Percentiles rank a stretch among this genome's conserved stretches.
These are phyloP conservation scores for Hippocampus abdominalis DNA, from an alignment of 2,113 vertebrate species.

Conservation along the genomic window DNA sequence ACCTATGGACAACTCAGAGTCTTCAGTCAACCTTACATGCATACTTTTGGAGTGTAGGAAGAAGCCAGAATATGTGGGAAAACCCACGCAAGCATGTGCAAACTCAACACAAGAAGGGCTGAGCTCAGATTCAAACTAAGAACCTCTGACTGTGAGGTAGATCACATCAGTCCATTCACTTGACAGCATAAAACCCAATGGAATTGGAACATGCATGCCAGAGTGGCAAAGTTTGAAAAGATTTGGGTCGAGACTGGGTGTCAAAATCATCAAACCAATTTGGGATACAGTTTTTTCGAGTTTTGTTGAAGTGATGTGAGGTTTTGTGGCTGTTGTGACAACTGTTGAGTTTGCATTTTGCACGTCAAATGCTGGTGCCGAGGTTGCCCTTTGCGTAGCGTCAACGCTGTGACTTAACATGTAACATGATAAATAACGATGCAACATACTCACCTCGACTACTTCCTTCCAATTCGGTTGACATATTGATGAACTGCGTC, in stretches of 20 bases:
- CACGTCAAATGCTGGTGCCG: background rate
- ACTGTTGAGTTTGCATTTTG: constrained; percentile 5
- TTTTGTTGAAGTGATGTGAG: background rate
- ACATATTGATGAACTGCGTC: constrained; percentile 54
- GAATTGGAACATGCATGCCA: background rate
- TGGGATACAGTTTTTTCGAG: background rate
- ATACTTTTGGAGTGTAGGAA: background rate
- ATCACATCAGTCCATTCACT: background rate
- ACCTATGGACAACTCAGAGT: background rate
- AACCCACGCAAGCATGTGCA: background rate
- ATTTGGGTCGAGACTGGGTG: background rate
- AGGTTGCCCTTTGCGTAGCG: background rate
- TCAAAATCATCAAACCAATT: background rate
- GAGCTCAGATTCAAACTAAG: background rate
- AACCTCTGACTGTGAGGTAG: background rate
- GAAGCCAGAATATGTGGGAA: background rate
- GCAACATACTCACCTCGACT: constrained; percentile 65
- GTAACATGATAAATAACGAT: constrained; percentile 1
- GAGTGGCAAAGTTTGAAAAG: background rate
- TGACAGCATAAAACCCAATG: background rate
- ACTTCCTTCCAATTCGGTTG: constrained; percentile 69
- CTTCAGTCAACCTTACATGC: background rate
- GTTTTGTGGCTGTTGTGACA: constrained; percentile 3
- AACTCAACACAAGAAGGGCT: background rate
- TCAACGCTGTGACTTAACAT: constrained; percentile 9